phyloP scores from a whole-genome alignment of 1,140 invertebrate species.

The Muscidifurax raptorellus region DNA sequence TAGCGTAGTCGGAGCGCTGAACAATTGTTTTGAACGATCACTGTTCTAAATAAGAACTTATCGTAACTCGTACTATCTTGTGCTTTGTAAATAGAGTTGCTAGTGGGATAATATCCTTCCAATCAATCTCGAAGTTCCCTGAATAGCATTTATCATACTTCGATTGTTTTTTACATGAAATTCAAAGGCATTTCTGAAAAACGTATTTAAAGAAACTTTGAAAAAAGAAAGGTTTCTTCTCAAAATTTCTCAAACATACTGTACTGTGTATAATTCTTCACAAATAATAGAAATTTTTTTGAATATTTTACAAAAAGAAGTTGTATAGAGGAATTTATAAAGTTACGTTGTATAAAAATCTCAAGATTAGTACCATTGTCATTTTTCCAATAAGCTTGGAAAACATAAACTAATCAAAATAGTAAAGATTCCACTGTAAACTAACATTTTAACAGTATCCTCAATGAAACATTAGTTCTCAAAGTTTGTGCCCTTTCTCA shows the following conservation, averaged over 20 bases:
- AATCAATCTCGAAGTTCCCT: neutral
- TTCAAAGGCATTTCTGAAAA: constrained; percentile 51
- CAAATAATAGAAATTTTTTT: constrained; percentile 33
- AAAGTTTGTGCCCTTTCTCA: constrained; percentile 48
- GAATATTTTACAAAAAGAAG: constrained; percentile 36
- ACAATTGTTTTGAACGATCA: constrained; percentile 36
- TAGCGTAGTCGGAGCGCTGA: constrained; percentile 33
- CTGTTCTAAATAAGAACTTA: constrained; percentile 28
- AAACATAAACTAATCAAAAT: constrained; percentile 42
- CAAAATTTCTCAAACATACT: constrained; percentile 36
- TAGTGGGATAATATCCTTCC: constrained; percentile 7
- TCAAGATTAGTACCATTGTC: constrained; percentile 50
- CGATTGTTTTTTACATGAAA: constrained; percentile 45
- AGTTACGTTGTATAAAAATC: constrained; percentile 27
- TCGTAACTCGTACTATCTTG: constrained; percentile 34
- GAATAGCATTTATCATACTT: constrained; percentile 29
- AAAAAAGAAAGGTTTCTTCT: constrained; percentile 31
- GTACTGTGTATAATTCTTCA: constrained; percentile 26
- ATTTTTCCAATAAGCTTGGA: constrained; percentile 51
- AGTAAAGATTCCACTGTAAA: constrained; percentile 50
- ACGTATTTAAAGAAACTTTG: constrained; percentile 46
- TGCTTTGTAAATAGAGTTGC: constrained; percentile 39
- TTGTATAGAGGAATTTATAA: constrained; percentile 35
- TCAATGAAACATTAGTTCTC: constrained; percentile 44
- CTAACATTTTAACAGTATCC: constrained; percentile 49